phyloP scores from a whole-genome alignment of 1,140 invertebrate genomes.

The Bombus superbus region DNA sequence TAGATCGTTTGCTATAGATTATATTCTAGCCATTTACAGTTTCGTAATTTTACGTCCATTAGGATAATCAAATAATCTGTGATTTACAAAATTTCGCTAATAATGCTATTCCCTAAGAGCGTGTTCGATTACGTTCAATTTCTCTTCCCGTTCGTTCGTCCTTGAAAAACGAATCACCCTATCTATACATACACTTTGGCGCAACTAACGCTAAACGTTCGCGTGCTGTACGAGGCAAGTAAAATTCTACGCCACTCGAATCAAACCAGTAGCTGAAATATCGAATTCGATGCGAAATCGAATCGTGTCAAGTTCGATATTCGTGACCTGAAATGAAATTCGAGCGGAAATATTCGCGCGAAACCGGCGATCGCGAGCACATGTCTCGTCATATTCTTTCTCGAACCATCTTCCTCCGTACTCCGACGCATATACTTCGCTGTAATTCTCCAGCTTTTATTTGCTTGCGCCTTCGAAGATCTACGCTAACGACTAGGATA shows the following conservation, averaged over 20 bases:
- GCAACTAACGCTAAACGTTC: slow-evolving; percentile 32
- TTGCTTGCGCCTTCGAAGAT: background rate
- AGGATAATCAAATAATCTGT: background rate
- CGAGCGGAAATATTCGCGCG: background rate
- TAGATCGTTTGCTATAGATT: background rate
- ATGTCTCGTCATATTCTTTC: too few species aligned
- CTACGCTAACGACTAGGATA: slow-evolving; percentile 57
- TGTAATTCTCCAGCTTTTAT: background rate
- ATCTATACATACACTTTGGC: background rate
- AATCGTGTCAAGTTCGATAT: background rate
- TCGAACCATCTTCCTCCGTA: background rate
- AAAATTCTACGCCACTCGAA: slow-evolving; percentile 13
- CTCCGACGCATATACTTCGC: background rate
- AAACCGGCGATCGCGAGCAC: background rate
- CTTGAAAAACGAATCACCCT: background rate
- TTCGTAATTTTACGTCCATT: background rate
- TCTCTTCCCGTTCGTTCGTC: background rate
- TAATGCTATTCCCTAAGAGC: background rate
- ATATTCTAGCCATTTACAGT: background rate
- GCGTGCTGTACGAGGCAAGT: slow-evolving; percentile 3
- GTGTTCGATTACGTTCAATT: too few species aligned
- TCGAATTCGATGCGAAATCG: slow-evolving; percentile 5
- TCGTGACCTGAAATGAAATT: background rate
- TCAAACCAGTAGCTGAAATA: background rate
- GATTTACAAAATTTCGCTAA: background rate